A percentile compares a stretch with the other conserved stretches of the same genome.
Conservation (phyloP, 2,888 invertebrate genomes). For the Allolobophora icterica region DNA sequence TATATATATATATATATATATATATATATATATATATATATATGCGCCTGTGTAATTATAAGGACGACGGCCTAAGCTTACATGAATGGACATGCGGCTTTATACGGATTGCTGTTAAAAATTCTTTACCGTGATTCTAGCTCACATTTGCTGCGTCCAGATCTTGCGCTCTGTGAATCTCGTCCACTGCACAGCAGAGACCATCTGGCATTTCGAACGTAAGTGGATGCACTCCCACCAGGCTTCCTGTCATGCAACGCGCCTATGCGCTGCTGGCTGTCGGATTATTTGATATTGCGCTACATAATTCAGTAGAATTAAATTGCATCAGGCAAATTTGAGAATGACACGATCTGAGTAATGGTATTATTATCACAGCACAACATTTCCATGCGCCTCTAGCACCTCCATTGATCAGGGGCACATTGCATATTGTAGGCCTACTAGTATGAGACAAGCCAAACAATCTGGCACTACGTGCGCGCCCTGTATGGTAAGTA, state of each 20-base stretch:
- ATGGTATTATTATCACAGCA: background rate
- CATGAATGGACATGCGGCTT: too few relatives aligned
- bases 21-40: too few relatives aligned
- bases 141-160: too few relatives aligned
- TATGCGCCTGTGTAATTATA: too few relatives aligned
- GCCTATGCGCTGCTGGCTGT: background rate
- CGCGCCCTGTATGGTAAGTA: too few relatives aligned
- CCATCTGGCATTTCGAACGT: background rate
- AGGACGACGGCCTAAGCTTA: too few relatives aligned
- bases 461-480: background rate
- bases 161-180: background rate
- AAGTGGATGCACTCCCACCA: background rate
- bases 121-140: too few relatives aligned
- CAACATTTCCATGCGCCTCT: background rate
- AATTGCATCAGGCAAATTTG: background rate
- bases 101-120: too few relatives aligned
- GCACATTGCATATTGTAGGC: background rate
- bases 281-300: background rate
- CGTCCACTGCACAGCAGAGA: background rate
- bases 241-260: slow-evolving; percentile 17
- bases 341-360: background rate
- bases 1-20: too few relatives aligned
- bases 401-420: background rate
- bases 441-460: background rate
- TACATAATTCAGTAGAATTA: background rate